Percentiles rank a stretch among this genome's conserved stretches.
These are phyloP conservation scores for Enteromius mattozi DNA, from an alignment of 2,797 vertebrate genomes.

Conservation along the genomic window DNA sequence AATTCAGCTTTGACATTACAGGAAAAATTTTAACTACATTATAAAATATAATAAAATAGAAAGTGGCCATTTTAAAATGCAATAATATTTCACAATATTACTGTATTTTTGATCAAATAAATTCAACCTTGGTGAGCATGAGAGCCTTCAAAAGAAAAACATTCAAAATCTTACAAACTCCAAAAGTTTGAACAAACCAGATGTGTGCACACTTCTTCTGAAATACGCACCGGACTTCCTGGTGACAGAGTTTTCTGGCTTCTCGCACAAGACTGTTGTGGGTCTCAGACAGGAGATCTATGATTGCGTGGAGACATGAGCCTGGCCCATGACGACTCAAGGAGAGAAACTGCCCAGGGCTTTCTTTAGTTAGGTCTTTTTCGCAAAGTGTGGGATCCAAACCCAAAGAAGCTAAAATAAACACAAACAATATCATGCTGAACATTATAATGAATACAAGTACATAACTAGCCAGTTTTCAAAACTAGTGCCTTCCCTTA, in stretches of 20 bases:
- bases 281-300: slow-evolving; percentile 71
- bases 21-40: not conserved
- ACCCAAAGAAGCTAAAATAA: slow-evolving; percentile 55
- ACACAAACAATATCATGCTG: not conserved
- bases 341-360: slow-evolving; percentile 71
- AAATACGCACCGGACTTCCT: slow-evolving; percentile 69
- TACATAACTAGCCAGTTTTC: no score
- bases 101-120: not conserved
- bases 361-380: slow-evolving; percentile 69
- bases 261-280: slow-evolving; percentile 77
- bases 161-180: not conserved
- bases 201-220: not conserved
- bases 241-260: slow-evolving; percentile 59
- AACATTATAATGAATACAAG: not conserved
- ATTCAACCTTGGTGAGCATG: not conserved
- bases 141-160: not conserved
- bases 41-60: not conserved
- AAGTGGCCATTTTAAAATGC: not conserved
- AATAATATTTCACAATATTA: not conserved
- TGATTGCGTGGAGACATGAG: slow-evolving; percentile 71
- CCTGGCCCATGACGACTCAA: slow-evolving; percentile 71
- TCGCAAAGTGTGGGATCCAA: slow-evolving; percentile 64
- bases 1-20: not conserved
- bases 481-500: no score
- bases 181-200: not conserved